phyloP scores from a whole-genome alignment of 2,797 vertebrate genomes.

The Anas bernieri region DNA sequence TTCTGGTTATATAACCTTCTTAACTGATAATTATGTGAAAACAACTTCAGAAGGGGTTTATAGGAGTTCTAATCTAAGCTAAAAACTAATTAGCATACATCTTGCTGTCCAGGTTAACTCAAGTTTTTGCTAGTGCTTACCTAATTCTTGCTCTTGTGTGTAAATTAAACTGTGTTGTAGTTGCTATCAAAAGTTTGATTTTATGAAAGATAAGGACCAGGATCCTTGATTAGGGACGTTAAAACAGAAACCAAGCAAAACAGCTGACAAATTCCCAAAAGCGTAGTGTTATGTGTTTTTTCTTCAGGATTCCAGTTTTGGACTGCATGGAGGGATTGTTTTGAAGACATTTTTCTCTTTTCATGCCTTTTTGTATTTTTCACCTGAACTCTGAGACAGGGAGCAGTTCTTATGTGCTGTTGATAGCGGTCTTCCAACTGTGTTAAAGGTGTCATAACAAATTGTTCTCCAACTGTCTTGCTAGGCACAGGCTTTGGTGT shows the following conservation, averaged over 20 bases:
- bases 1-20: neutral
- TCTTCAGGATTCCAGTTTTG: neutral
- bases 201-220: neutral
- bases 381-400: neutral
- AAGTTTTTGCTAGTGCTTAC: neutral
- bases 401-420: neutral
- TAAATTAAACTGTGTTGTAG: neutral
- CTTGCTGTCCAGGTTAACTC: neutral
- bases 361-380: neutral
- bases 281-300: neutral
- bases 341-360: neutral
- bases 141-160: neutral
- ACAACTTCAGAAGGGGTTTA: neutral
- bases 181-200: neutral
- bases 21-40: neutral
- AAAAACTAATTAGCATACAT: neutral
- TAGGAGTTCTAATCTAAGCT: neutral
- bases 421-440: neutral
- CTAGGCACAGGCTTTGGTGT: neutral
- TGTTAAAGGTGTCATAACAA: neutral
- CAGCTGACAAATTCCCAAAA: neutral
- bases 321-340: fast-evolving
- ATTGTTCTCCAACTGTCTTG: neutral
- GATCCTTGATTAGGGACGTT: neutral
- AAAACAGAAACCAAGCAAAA: neutral